Evolutionary conservation across 2,797 vertebrate species (phyloP).

Genomic region (Channallabes apus): DNA sequence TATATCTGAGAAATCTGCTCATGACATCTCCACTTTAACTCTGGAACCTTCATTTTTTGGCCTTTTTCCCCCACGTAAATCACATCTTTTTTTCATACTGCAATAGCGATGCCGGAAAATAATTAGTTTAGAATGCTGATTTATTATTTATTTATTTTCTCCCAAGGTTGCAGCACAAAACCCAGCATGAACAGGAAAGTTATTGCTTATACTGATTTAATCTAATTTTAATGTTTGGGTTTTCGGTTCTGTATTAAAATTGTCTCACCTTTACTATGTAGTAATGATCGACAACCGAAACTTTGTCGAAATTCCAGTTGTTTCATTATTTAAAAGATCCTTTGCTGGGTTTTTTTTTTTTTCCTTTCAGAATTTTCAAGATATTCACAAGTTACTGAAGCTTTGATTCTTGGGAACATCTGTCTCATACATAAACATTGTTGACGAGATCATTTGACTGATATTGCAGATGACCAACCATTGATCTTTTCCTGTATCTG

Average conservation of each 20-base stretch:
- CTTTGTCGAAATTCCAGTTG: background rate
- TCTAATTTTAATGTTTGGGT: background rate
- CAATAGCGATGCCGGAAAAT: background rate
- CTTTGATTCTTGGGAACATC: background rate
- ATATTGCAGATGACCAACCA: background rate
- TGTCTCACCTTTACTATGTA: background rate
- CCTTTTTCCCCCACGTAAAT: background rate
- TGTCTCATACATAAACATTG: background rate
- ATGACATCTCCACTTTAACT: background rate
- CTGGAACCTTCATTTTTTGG: background rate
- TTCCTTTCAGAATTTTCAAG: background rate
- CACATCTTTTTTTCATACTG: background rate
- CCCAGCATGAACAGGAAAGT: background rate
- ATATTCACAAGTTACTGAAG: background rate
- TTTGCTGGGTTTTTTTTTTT: background rate
- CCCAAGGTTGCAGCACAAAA: background rate
- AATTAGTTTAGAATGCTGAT: background rate
- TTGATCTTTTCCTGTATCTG: background rate
- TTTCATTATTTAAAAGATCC: background rate
- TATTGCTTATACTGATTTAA: background rate
- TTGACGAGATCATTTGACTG: background rate
- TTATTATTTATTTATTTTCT: too few relatives aligned
- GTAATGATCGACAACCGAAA: background rate
- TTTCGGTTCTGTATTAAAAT: background rate
- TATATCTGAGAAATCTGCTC: background rate